Evolutionary conservation across 2,888 invertebrate genomes (phyloP), one percentile per base, ranked within the genome.

Genomic region (Drosophila robusta): DNA sequence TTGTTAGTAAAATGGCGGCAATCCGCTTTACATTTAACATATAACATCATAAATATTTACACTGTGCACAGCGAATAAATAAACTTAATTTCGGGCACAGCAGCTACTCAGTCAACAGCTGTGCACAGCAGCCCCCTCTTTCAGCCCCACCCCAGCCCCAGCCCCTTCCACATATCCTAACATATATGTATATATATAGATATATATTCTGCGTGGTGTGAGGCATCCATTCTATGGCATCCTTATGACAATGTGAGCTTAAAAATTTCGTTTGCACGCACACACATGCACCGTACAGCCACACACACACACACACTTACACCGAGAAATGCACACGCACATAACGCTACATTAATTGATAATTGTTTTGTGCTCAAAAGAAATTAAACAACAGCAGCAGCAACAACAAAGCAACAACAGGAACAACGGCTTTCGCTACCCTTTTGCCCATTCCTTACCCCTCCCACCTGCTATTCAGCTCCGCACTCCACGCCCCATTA

Each of bases 341-440:
- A 78, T 78, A 85, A 74, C 74, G 86, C 70, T 80, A 87, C 84
- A 84, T 84, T 87, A 84, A 87, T 87, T 87, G 84, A 84, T 86
- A 84, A 84, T 85, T 85, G 87, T 87, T 82, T 82, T 84, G 87
- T 84, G 82, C 85, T 82, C 65, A 78, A 87, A 87, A 85, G 83
- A 80, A 87, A 87, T 83, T 82, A 85, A 85, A 78, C 85, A 82
- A 68, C 73, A 69, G 50, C 61, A 62, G 44, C 36, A 62, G 47
- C 57, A 62, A 54, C 42, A 56, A 29, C 52, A 62, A 64, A 18
- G 18, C 75, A 79, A 56, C 68, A 70, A 38, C 58, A 54, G 46
- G 32, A 55, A 39, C 57, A 62, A 55, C 50, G 38, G 38, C 46
- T 46, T 52, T 42, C 45, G 44, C 51, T 44, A 71, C 29, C 45